Conservation (phyloP, 2,797 vertebrate species). For the Phoxinus dragarum region DNA sequence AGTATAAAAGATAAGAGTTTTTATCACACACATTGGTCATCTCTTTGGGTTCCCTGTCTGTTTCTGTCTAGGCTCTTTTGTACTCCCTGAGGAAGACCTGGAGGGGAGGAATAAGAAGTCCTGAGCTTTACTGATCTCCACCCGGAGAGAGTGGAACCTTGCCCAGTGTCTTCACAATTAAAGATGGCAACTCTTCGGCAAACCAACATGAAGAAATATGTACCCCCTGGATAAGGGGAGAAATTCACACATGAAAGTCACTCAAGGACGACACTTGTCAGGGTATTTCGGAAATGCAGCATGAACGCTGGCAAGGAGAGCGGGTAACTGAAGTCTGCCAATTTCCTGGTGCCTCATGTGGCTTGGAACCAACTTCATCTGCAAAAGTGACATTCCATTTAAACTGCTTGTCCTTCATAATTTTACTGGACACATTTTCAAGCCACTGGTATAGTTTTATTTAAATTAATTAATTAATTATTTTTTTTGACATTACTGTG, state of each 20-base stretch:
- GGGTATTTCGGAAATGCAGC: conserved; percentile 49
- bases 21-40: conserved; percentile 4
- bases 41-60: conserved; percentile 16
- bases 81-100: conserved; percentile 27
- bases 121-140: conserved; percentile 16
- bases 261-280: conserved; percentile 71
- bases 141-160: conserved; percentile 18
- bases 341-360: conserved; percentile 39
- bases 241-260: conserved; percentile 74
- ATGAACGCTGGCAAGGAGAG: conserved; percentile 46
- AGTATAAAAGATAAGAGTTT: background rate
- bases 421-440: conserved; percentile 32
- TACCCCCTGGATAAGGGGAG: conserved; percentile 68
- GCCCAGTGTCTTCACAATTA: conserved; percentile 37
- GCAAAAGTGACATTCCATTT: conserved; percentile 42
- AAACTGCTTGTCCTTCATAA: conserved; percentile 39
- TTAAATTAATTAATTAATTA: background rate
- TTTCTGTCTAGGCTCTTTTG: conserved; percentile 25
- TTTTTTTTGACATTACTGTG: background rate
- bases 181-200: conserved; percentile 13
- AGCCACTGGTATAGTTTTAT: background rate
- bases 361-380: conserved; percentile 39
- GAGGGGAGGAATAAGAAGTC: conserved; percentile 9
- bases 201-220: conserved; percentile 74
- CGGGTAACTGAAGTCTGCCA: conserved; percentile 36